Evolutionary conservation across 2,797 vertebrate species (phyloP), one percentile per base, ranked within the genome.

Genomic region (Phalloptychus januarius): DNA sequence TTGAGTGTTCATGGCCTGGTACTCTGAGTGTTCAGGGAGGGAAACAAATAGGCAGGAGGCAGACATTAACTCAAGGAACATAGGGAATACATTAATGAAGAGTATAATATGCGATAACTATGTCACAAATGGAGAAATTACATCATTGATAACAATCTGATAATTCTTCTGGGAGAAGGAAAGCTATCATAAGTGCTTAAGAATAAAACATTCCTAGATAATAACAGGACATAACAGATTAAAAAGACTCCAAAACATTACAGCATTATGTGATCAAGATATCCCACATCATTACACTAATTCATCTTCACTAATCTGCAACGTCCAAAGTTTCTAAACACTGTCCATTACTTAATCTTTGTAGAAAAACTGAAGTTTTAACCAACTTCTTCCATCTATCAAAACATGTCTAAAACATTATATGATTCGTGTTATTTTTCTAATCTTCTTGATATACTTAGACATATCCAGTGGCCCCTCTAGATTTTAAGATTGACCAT

Each of bases 361-460:
- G 71, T 72, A 82, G 74, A 72, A 28, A 1, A 7, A 1, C 36
- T 83, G 11, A 52, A 20, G 15, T 75, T 81, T 79, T 82, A 71
- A 76, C 42, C 61, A 71, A 45, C 50, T 80, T 52, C 81, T 83
- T 74, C 79, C 28, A 25, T 25, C 23, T 69, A n/a, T 89, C 80
- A 88, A 79, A 81, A 86, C 71, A 67, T 87, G 83, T 85, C 86
- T 79, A 71, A 77, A 79, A 77, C 65, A 45, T 40, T 70, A 81
- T 83, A 81, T 83, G 46, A 86, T 70, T 11, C 5, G 31, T 77
- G 52, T 72, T 80, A 72, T 82, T 89, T 90, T 86, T 78, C 61
- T 81, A 73, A 58, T 75, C 70, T 50, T 18, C 79, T 76, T 67
- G 63, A 67, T 42, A 67, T 40, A 67, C 63, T 38, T 38, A 36